These are phyloP conservation scores for Ditula angustiorana DNA, from an alignment of 2,888 invertebrate species.

Conservation along the genomic window DNA sequence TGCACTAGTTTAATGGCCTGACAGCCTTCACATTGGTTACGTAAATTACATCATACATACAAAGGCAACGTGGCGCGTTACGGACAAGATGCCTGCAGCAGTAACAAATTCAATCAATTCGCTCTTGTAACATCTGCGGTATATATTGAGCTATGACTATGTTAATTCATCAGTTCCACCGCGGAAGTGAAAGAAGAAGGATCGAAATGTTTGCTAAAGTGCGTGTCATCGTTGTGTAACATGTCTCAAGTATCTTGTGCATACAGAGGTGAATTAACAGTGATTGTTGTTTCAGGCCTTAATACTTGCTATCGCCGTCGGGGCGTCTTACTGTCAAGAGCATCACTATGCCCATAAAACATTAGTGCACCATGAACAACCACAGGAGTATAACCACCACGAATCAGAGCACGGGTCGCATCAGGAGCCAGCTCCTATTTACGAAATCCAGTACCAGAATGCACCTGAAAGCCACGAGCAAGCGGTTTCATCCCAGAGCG, in stretches of 20 bases:
- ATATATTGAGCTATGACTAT: conserved; percentile 83
- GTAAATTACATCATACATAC: conserved; percentile 82
- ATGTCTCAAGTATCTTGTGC: conserved; percentile 20
- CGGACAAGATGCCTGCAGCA: conserved; percentile 75
- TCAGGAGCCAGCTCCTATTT: conserved; percentile 60
- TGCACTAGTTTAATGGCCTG: conserved; percentile 61
- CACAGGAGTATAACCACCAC: conserved; percentile 60
- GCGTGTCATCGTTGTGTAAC: conserved; percentile 50
- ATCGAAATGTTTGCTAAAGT: conserved; percentile 80
- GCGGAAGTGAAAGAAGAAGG: conserved; percentile 79
- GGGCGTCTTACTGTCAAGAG: conserved; percentile 61
- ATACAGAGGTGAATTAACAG: conserved; percentile 23
- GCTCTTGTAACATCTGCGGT: conserved; percentile 83
- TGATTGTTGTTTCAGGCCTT: conserved; percentile 62
- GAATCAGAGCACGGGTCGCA: conserved; percentile 57
- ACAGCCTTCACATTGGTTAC: conserved; percentile 83
- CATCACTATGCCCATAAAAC: conserved; percentile 60
- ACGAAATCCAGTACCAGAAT: conserved; percentile 55
- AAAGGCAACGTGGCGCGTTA: conserved; percentile 68
- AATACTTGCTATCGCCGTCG: conserved; percentile 57
- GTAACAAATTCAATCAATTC: conserved; percentile 79
- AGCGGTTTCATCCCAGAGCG: conserved; percentile 63
- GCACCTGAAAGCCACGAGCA: conserved; percentile 52
- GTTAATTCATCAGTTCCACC: conserved; percentile 82
- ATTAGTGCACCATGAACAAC: conserved; percentile 58